phyloP scores from a whole-genome alignment of 2,797 vertebrate species.

The Eupleurogrammus muticus region DNA sequence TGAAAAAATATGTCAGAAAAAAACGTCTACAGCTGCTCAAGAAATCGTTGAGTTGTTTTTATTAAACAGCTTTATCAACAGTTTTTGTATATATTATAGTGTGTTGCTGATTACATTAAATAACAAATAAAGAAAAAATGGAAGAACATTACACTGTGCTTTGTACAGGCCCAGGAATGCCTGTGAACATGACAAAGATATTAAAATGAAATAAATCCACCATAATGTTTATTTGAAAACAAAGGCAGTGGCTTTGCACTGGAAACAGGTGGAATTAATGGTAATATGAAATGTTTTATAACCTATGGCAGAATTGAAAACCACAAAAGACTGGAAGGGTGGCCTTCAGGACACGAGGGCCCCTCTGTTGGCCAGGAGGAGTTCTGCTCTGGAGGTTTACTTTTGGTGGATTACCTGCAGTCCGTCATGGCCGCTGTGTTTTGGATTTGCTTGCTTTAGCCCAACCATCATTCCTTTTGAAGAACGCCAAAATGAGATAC shows the following conservation, averaged over 20 bases:
- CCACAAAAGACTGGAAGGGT: conserved; percentile 12
- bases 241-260: background rate
- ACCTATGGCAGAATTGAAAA: conserved; percentile 8
- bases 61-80: conserved; percentile 8
- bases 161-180: background rate
- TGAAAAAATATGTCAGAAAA: conserved; percentile 18
- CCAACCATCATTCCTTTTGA: conserved; percentile 37
- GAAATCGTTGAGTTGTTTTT: background rate
- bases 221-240: background rate
- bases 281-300: background rate
- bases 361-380: background rate
- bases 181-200: background rate
- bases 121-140: conserved; percentile 23
- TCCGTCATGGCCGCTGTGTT: conserved; percentile 69
- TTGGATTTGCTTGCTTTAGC: conserved; percentile 74
- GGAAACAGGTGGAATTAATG: background rate
- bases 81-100: background rate
- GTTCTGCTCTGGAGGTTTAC: conserved; percentile 46
- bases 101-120: conserved; percentile 25
- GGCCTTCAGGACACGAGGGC: background rate
- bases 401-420: conserved; percentile 62
- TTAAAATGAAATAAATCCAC: background rate
- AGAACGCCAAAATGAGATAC: conserved; percentile 59
- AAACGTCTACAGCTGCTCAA: conserved; percentile 30
- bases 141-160: conserved; percentile 16